Percentiles rank a stretch among this genome's conserved stretches.
These are phyloP conservation scores for Cataglyphis rosenhaueri DNA, from an alignment of 2,888 invertebrate genomes.

Conservation along the genomic window DNA sequence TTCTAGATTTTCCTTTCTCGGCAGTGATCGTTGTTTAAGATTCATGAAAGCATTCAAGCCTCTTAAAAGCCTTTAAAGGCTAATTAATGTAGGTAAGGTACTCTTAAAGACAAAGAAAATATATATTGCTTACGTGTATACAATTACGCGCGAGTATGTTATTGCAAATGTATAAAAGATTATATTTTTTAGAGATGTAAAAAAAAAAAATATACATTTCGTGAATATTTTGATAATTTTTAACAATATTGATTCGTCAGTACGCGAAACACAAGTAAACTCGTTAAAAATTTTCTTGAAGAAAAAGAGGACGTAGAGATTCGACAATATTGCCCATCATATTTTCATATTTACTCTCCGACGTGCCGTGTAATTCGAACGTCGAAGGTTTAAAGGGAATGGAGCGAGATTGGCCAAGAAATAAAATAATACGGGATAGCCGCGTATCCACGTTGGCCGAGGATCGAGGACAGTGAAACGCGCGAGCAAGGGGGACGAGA, in stretches of 20 bases:
- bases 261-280: neutral
- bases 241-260: neutral
- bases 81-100: constrained; percentile 39
- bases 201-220: neutral
- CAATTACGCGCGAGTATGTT: neutral
- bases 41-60: constrained; percentile 43
- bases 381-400: constrained; percentile 48
- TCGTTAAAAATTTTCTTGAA: neutral
- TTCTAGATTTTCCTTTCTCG: constrained; percentile 34
- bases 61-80: constrained; percentile 34
- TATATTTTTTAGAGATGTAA: constrained; percentile 14
- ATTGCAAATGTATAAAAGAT: neutral
- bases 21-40: constrained; percentile 41
- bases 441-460: constrained; percentile 31
- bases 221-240: constrained; percentile 2
- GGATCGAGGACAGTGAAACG: constrained; percentile 39
- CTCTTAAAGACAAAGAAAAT: constrained; percentile 20
- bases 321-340: neutral
- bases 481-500: constrained; percentile 59
- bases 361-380: constrained; percentile 9
- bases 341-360: constrained; percentile 22
- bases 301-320: neutral
- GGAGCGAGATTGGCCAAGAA: constrained; percentile 46
- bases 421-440: constrained; percentile 35
- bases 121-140: neutral